These are phyloP conservation scores for Paracanthobrama guichenoti DNA, from an alignment of 2,113 vertebrate species.

Conservation along the genomic window DNA sequence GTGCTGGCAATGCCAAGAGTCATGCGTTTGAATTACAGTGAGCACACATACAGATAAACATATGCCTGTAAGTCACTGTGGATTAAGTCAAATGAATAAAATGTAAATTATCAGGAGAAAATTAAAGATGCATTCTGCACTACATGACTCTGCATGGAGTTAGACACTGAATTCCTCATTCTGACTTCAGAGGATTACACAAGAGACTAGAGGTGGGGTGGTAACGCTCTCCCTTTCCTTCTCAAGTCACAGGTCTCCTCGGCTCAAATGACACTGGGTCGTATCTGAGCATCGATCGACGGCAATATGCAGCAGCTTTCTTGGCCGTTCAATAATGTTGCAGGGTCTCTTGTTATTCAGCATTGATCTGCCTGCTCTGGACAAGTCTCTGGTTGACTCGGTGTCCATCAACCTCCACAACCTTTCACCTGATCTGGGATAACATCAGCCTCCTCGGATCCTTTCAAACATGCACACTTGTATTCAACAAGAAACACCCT, in stretches of 20 bases:
- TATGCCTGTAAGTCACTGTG: background rate
- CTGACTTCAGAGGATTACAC: constrained; percentile 15
- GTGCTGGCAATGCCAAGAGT: background rate
- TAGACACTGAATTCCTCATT: background rate
- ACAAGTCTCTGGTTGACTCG: constrained; percentile 20
- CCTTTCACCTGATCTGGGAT: background rate
- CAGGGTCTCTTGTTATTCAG: constrained; percentile 36
- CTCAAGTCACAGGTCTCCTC: constrained; percentile 15
- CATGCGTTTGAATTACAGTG: background rate
- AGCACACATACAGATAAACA: background rate
- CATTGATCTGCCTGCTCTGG: constrained; percentile 38
- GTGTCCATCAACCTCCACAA: constrained; percentile 36
- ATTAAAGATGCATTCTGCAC: background rate
- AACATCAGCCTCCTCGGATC: background rate
- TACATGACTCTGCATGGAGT: background rate
- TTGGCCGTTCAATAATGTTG: constrained; percentile 26
- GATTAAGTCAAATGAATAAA: constrained; percentile 15
- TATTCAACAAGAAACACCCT: background rate
- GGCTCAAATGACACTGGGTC: constrained; percentile 39
- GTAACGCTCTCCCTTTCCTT: background rate
- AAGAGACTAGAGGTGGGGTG: background rate
- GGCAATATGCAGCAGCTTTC: background rate
- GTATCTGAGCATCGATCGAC: constrained; percentile 27
- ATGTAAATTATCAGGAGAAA: background rate
- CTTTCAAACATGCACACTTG: background rate